These are phyloP conservation scores for Drosophila sordidula DNA, from an alignment of 2,888 invertebrate species.

Conservation along the genomic window DNA sequence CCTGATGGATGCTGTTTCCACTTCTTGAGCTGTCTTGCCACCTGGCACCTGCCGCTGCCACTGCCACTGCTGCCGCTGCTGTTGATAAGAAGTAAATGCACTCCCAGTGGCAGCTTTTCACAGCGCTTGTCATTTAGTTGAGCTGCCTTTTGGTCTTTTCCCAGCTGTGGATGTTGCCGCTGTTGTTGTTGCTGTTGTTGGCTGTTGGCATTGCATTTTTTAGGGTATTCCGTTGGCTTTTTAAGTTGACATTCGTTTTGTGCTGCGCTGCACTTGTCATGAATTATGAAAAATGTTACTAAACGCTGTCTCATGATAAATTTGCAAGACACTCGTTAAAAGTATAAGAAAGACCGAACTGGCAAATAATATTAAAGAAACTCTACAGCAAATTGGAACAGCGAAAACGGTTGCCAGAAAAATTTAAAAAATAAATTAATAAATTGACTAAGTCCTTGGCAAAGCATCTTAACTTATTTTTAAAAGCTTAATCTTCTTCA, in stretches of 20 bases:
- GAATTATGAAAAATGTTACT: conserved; percentile 57
- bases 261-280: conserved; percentile 32
- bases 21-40: conserved; percentile 32
- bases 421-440: no score
- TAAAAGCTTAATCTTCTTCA: no score
- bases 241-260: conserved; percentile 62
- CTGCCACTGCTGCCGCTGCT: conserved; percentile 16
- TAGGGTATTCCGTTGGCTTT: conserved; percentile 43
- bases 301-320: conserved; percentile 41
- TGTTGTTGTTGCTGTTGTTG: conserved; percentile 15
- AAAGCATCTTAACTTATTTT: no score
- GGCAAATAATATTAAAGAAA: neutral
- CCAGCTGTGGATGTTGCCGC: conserved; percentile 7
- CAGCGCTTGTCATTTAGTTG: conserved; percentile 51
- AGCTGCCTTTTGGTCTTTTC: conserved; percentile 38
- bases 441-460: no score
- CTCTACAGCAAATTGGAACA: no score
- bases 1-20: conserved; percentile 52
- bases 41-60: conserved; percentile 30
- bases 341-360: neutral
- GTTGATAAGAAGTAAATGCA: conserved; percentile 60
- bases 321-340: conserved; percentile 25
- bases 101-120: conserved; percentile 62
- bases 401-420: no score
- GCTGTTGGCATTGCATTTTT: conserved; percentile 52